Conservation (phyloP, 2,113 vertebrate genomes). For the Nettapus auritus region DNA sequence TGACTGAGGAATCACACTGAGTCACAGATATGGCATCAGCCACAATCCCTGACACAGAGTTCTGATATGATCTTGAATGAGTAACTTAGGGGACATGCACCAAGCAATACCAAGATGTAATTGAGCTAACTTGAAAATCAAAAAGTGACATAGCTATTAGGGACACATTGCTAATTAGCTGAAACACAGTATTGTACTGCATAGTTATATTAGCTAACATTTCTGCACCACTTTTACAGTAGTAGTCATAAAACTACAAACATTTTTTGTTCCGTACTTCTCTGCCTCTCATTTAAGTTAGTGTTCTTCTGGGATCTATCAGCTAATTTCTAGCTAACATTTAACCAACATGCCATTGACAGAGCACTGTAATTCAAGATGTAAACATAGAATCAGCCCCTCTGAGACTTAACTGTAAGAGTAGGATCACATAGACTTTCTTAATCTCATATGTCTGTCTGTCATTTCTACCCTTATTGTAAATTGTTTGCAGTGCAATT, state of each 20-base stretch:
- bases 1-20: neutral
- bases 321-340: neutral
- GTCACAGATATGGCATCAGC: neutral
- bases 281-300: neutral
- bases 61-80: neutral
- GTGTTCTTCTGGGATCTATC: neutral
- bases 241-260: neutral
- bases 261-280: neutral
- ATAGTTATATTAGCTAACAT: neutral
- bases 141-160: neutral
- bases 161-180: neutral
- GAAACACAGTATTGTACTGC: neutral
- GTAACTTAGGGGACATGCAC: neutral
- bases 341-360: neutral
- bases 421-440: neutral
- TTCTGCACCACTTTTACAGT: neutral
- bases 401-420: neutral
- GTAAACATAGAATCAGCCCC: neutral
- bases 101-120: neutral
- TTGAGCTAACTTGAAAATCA: neutral
- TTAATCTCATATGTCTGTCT: neutral
- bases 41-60: neutral
- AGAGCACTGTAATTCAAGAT: neutral
- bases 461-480: neutral
- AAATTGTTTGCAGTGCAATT: neutral